These are phyloP conservation scores for Zaprionus gabonicus DNA, from an alignment of 1,140 invertebrate genomes.

Conservation along the genomic window DNA sequence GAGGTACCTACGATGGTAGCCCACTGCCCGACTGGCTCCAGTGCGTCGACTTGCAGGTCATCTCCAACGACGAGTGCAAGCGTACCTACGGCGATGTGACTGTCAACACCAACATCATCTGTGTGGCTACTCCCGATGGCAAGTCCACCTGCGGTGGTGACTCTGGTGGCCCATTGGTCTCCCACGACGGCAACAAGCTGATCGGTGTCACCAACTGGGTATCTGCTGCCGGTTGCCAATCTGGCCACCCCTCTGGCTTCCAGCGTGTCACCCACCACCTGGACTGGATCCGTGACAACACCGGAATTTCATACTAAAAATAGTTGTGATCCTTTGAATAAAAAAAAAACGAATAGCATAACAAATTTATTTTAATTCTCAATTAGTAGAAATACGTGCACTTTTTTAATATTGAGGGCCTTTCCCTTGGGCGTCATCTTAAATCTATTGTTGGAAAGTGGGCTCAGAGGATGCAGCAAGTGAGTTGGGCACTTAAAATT, in stretches of 20 bases:
- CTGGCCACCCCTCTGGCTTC: slow-evolving; percentile 84
- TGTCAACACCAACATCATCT: slow-evolving; percentile 60
- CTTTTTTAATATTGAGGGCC: too few relatives aligned
- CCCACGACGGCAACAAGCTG: slow-evolving; percentile 77
- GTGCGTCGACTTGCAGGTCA: slow-evolving; percentile 55
- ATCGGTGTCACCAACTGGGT: slow-evolving; percentile 85
- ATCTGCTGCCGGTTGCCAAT: slow-evolving; percentile 31
- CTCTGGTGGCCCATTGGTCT: slow-evolving; percentile 86
- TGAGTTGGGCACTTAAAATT: too few relatives aligned
- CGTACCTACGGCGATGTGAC: slow-evolving; percentile 31
- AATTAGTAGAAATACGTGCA: too few relatives aligned
- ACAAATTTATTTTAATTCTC: too few relatives aligned
- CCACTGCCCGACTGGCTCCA: slow-evolving; percentile 57
- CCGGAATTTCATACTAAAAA: too few relatives aligned
- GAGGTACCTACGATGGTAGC: slow-evolving; percentile 40
- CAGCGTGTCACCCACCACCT: slow-evolving; percentile 85
- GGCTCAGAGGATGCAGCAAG: too few relatives aligned
- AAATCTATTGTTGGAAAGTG: too few relatives aligned
- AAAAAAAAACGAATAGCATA: too few relatives aligned
- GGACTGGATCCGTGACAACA: slow-evolving; percentile 84
- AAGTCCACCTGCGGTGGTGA: slow-evolving; percentile 85
- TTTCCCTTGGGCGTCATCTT: too few relatives aligned
- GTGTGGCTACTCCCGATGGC: slow-evolving; percentile 58
- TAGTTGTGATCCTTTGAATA: too few relatives aligned
- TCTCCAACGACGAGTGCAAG: slow-evolving; percentile 22